A percentile compares a stretch with the other conserved stretches of the same genome.
Conservation (phyloP, 64 coral and sea anemone species). For the Stichodactyla mertensii region DNA sequence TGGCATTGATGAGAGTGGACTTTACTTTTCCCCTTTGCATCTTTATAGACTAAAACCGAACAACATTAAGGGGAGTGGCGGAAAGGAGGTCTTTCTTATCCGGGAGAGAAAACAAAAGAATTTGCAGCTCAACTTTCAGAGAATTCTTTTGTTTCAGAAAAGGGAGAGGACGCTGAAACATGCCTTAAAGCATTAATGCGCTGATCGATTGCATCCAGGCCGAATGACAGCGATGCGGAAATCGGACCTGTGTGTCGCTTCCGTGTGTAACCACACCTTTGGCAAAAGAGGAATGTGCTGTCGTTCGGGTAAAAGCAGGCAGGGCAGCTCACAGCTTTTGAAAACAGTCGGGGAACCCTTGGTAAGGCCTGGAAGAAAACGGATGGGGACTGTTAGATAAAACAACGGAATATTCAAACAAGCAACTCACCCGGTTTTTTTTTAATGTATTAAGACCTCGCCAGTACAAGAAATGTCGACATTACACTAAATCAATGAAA, state of each 20-base stretch:
- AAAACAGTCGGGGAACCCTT: no score
- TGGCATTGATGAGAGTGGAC: not conserved
- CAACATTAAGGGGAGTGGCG: constrained; percentile 2
- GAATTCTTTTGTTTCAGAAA: not conserved
- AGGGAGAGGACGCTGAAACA: not conserved
- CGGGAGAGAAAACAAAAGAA: not conserved
- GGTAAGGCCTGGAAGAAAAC: no score
- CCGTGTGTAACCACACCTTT: constrained; percentile 12
- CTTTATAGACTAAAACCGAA: constrained; percentile 23
- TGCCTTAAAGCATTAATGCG: not conserved
- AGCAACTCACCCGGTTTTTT: no score
- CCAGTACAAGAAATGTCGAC: no score
- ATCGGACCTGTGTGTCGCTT: not conserved
- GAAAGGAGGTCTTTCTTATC: not conserved
- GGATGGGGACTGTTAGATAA: no score
- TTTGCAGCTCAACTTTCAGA: not conserved
- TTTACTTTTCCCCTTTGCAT: constrained; percentile 16
- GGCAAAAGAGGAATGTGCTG: constrained; percentile 12
- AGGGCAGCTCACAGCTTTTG: not conserved
- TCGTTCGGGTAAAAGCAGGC: constrained; percentile 11
- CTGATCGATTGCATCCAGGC: not conserved
- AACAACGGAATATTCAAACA: no score
- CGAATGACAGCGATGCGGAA: not conserved
- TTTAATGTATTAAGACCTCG: no score
- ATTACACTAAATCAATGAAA: no score